Evolutionary conservation across 2,797 vertebrate species (phyloP).

Genomic region (Sitta carolinensis): DNA sequence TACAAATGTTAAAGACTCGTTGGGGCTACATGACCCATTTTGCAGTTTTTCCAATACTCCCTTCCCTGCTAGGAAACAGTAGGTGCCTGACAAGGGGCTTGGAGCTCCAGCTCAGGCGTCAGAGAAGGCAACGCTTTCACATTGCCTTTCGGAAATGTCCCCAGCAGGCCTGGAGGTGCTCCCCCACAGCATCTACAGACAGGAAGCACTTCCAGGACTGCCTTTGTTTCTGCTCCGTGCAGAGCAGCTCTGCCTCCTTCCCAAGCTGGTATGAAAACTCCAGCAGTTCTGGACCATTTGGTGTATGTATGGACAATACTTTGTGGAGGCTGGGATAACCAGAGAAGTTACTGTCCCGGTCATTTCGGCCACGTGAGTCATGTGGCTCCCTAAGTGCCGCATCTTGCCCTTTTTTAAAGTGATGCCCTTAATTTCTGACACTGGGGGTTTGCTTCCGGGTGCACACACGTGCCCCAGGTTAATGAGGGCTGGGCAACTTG

Average conservation of each 20-base stretch:
- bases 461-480: neutral
- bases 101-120: neutral
- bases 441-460: neutral
- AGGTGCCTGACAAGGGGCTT: accelerated
- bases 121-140: neutral
- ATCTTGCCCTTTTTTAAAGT: neutral
- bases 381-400: neutral
- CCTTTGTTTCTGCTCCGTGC: neutral
- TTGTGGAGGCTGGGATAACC: neutral
- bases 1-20: neutral
- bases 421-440: neutral
- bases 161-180: neutral
- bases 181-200: too few species aligned
- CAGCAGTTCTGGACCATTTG: accelerated
- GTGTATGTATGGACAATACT: neutral
- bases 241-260: neutral
- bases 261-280: neutral
- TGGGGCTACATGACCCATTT: neutral
- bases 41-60: neutral
- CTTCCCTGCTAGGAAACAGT: neutral
- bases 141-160: accelerated
- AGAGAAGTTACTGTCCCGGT: neutral
- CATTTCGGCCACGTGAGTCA: accelerated
- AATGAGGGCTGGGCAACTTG: neutral
- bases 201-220: neutral